Evolutionary conservation across 2,888 invertebrate species (phyloP).

Genomic region (Diploptera punctata): DNA sequence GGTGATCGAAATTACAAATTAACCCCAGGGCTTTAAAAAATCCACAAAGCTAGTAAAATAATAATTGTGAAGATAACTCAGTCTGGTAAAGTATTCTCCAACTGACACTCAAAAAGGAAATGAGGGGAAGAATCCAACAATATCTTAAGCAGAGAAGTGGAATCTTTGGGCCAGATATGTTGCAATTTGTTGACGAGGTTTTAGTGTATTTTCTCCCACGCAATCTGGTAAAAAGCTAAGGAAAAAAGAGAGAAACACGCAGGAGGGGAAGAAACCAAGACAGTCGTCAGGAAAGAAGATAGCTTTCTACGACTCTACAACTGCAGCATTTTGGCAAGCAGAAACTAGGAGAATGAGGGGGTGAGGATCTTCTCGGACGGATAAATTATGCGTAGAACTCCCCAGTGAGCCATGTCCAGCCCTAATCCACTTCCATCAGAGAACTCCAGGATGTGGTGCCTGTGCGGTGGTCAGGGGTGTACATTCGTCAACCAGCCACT

Average conservation of each 20-base stretch:
- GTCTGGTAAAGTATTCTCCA: too few species aligned
- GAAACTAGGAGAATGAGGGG: too few species aligned
- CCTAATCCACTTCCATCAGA: conserved; percentile 33
- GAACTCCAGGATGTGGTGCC: too few species aligned
- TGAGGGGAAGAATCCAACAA: background rate
- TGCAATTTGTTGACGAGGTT: conserved; percentile 11
- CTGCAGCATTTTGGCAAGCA: background rate
- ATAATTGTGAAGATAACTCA: too few species aligned
- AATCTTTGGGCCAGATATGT: background rate
- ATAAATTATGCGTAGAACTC: conserved; percentile 26
- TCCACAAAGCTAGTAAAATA: too few species aligned
- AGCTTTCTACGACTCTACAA: background rate
- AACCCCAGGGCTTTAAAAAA: too few species aligned
- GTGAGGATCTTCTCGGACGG: background rate
- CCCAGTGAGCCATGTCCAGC: conserved; percentile 26
- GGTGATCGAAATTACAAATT: too few species aligned
- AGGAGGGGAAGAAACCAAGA: background rate
- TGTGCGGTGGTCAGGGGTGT: too few species aligned
- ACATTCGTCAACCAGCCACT: too few species aligned
- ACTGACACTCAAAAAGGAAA: too few species aligned
- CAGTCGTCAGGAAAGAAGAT: background rate
- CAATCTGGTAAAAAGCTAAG: background rate
- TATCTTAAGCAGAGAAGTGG: background rate
- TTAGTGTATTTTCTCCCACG: background rate
- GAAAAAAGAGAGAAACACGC: background rate